These are phyloP conservation scores for Dryobota labecula DNA, from an alignment of 2,888 invertebrate genomes.

Conservation along the genomic window DNA sequence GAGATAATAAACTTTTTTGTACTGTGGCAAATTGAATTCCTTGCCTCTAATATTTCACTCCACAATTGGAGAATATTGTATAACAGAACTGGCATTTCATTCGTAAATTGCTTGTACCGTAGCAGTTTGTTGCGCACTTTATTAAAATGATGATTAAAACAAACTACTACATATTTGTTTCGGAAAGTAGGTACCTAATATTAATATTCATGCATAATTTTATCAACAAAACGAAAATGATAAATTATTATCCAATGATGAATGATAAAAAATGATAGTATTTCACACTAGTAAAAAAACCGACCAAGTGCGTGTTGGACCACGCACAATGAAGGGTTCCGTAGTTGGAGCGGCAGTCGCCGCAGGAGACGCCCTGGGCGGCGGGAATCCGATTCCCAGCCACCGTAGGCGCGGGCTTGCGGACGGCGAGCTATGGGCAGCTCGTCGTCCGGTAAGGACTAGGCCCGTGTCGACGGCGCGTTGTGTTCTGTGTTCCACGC, in stretches of 20 bases:
- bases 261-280: not conserved
- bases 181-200: too few relatives aligned
- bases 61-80: constrained; percentile 20
- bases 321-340: too few relatives aligned
- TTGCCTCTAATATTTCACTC: constrained; percentile 34
- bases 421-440: too few relatives aligned
- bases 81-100: constrained; percentile 16
- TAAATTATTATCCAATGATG: not conserved
- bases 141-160: constrained; percentile 17
- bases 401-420: too few relatives aligned
- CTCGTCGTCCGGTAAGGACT: too few relatives aligned
- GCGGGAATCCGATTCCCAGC: too few relatives aligned
- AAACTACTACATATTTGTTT: not conserved
- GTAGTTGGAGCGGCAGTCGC: too few relatives aligned
- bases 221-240: not conserved
- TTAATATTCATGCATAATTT: not conserved
- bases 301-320: too few relatives aligned
- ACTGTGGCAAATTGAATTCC: constrained; percentile 33
- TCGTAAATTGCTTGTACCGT: constrained; percentile 3
- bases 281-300: not conserved
- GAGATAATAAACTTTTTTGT: constrained; percentile 58
- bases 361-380: too few relatives aligned
- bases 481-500: too few relatives aligned
- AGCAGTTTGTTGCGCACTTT: constrained; percentile 1
- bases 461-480: too few relatives aligned